Evolutionary conservation across 2,797 vertebrate species (phyloP).

Genomic region (Phrynocephalus vlangalii): DNA sequence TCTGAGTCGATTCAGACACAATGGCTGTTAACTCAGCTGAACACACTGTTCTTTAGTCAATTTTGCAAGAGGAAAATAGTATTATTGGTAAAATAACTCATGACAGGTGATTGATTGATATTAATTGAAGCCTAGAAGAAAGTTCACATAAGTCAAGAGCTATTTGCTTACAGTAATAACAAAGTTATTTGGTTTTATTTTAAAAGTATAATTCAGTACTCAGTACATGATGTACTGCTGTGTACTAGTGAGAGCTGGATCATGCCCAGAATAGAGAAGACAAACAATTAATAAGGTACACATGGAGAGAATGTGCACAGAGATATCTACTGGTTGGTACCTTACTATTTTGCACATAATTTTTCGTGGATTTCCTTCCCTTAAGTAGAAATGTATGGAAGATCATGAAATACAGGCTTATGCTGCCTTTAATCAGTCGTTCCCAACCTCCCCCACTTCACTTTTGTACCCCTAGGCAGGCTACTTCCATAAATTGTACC

Average conservation of each 20-base stretch:
- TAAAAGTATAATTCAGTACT: not conserved
- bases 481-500: too few species aligned
- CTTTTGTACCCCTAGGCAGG: too few species aligned
- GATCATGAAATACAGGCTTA: not conserved
- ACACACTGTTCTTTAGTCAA: not conserved
- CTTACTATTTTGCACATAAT: not conserved
- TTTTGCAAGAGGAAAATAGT: not conserved
- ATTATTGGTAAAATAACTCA: not conserved
- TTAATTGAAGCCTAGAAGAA: not conserved
- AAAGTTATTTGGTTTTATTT: not conserved
- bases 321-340: not conserved
- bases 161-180: not conserved
- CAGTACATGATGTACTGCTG: too few species aligned
- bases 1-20: not conserved
- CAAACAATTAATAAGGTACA: not conserved
- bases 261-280: not conserved
- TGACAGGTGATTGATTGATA: not conserved
- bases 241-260: not conserved
- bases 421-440: not conserved
- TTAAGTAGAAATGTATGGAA: not conserved
- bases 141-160: not conserved
- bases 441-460: not conserved
- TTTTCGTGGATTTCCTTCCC: not conserved
- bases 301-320: not conserved
- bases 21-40: not conserved